phyloP scores from a whole-genome alignment of 92 coral and sea anemone species.

The Parazoanthus swiftii region DNA sequence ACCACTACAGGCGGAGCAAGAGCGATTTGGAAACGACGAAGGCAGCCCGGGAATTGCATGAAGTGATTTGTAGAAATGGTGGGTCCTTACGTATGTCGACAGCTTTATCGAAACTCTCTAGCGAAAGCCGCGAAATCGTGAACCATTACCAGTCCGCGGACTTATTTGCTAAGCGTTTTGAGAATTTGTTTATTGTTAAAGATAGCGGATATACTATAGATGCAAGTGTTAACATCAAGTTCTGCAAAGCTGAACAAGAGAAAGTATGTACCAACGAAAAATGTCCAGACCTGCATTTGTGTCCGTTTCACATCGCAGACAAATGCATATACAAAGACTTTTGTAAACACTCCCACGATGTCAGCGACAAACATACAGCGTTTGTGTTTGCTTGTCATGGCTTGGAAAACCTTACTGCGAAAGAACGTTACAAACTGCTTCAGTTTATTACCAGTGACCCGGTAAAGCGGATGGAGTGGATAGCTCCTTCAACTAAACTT shows the following conservation, averaged over 20 bases:
- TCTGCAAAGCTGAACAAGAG: constrained; percentile 13
- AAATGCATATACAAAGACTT: constrained; percentile 11
- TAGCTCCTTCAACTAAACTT: background rate
- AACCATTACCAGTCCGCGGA: background rate
- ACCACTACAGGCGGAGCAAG: constrained; percentile 1
- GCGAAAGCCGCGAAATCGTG: background rate
- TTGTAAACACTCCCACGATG: constrained; percentile 25
- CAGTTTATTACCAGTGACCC: background rate
- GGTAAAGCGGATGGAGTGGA: constrained; percentile 1
- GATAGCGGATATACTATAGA: constrained; percentile 7
- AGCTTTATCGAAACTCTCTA: constrained; percentile 17
- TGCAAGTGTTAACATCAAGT: background rate
- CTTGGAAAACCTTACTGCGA: background rate
- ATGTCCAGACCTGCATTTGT: constrained; percentile 8
- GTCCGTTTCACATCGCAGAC: constrained; percentile 3
- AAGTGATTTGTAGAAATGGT: constrained; percentile 14
- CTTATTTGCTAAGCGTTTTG: constrained; percentile 17
- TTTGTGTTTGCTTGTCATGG: background rate
- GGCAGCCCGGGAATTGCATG: constrained; percentile 11
- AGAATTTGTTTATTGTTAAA: background rate
- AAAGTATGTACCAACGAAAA: background rate
- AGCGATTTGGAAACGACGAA: background rate
- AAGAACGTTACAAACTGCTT: constrained; percentile 18
- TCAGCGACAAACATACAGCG: constrained; percentile 10
- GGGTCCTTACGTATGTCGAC: background rate